Evolutionary conservation across 2,888 invertebrate genomes (phyloP).

Genomic region (Labia minor): DNA sequence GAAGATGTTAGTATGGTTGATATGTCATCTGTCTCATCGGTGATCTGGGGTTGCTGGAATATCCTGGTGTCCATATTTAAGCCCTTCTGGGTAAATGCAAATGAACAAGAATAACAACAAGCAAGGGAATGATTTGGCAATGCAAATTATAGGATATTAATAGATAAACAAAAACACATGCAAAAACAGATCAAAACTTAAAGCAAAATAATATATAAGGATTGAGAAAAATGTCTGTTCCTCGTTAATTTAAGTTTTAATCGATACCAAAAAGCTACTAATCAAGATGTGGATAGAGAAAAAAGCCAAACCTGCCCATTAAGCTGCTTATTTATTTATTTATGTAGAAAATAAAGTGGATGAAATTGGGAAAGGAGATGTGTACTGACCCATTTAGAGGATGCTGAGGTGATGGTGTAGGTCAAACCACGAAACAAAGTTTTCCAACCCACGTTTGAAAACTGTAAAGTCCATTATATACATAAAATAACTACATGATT

Average conservation of each 20-base stretch:
- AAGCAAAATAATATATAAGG: not conserved
- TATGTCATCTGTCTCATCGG: too few relatives aligned
- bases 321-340: not conserved
- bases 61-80: not conserved
- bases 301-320: not conserved
- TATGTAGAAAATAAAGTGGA: not conserved
- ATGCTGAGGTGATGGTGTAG: not conserved
- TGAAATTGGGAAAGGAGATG: not conserved
- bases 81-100: not conserved
- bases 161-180: slow-evolving; percentile 6
- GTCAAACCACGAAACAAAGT: not conserved
- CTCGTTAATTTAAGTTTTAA: not conserved
- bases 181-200: not conserved
- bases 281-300: not conserved
- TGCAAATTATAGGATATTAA: not conserved
- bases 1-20: too few relatives aligned
- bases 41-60: not conserved
- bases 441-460: not conserved
- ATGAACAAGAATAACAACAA: not conserved
- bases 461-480: not conserved
- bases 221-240: too few relatives aligned
- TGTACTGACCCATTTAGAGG: not conserved
- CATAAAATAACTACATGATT: slow-evolving; percentile 20
- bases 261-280: not conserved
- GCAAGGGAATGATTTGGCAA: not conserved